Evolutionary conservation across 2,888 invertebrate genomes (phyloP), one percentile per base, ranked within the genome.

Genomic region (Drosophila paramelanica): DNA sequence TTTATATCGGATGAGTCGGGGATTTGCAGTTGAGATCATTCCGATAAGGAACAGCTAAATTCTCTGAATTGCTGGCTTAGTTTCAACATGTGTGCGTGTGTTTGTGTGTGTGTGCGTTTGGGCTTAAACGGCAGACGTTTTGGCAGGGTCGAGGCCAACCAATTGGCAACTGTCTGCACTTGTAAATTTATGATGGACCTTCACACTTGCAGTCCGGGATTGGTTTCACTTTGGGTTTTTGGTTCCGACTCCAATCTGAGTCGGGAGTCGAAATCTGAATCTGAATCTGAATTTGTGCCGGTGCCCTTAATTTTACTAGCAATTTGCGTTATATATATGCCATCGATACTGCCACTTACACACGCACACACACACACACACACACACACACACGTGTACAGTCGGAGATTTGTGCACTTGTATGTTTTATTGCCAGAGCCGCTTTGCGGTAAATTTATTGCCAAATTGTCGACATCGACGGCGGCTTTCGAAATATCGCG

Each of bases 361-460:
- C 60, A 60, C 43, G 38, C 41, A 52, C 38, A 52, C 41, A 38
- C 8, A 50, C 23, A 31, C 23, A 23, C 23, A 23, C 23, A 23
- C 23, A 23, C 23, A 23, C 13, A 39, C 20, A 51, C 38, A 31
- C 14, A 50, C 33, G 13, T 5, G 36, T 13, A 36, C 36, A 50
- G 39, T 55, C 42, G 36, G 51, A 55, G 51, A 61, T 65, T 68
- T 79, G 60, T 81, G 77, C 77, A 72, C 73, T 75, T 79, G 55
- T 77, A 82, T 82, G 86, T 82, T 82, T 88, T 82, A 82, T 82
- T 82, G 81, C 77, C 73, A 57, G 74, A 66, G 77, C 68, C 87
- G 82, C 74, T 88, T 88, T 86, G 81, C 61, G 84, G 57, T 72
- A 49, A 88, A 88, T 88, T 83, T 88, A 83, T 88, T 80, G 67